Evolutionary conservation across 2,113 vertebrate genomes (phyloP).

Genomic region (Burhinus oedicnemus): DNA sequence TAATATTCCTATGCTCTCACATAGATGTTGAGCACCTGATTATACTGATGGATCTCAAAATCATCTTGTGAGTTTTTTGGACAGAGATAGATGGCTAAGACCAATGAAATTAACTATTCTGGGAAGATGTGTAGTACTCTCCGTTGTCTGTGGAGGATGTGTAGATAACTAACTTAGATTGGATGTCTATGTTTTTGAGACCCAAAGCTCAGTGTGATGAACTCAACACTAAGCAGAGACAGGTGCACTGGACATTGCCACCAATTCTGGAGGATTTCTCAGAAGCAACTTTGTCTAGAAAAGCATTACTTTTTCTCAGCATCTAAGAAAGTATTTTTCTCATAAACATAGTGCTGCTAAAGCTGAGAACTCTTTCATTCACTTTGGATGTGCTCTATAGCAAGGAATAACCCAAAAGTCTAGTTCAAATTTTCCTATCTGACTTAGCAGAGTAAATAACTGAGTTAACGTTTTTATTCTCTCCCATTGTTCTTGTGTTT

Average conservation of each 20-base stretch:
- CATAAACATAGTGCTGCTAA: background rate
- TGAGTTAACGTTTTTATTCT: background rate
- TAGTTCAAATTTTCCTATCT: background rate
- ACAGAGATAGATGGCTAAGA: background rate
- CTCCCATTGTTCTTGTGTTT: background rate
- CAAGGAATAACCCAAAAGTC: background rate
- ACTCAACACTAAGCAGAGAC: rapidly evolving
- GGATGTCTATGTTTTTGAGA: background rate
- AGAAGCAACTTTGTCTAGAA: background rate
- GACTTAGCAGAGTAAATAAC: background rate
- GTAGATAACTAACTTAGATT: background rate
- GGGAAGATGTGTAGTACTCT: background rate
- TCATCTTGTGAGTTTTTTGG: background rate
- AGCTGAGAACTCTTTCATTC: background rate
- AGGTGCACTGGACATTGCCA: background rate
- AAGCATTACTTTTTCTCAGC: background rate
- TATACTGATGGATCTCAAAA: background rate
- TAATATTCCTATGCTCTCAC: background rate
- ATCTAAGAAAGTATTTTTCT: background rate
- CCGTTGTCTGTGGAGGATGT: background rate
- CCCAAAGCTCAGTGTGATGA: background rate
- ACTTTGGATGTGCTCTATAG: background rate
- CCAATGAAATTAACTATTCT: background rate
- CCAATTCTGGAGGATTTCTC: background rate
- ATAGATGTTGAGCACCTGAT: background rate